Percentiles rank a stretch among this genome's conserved stretches.
phyloP scores from a whole-genome alignment of 2,797 vertebrate genomes.

The Falco naumanni region DNA sequence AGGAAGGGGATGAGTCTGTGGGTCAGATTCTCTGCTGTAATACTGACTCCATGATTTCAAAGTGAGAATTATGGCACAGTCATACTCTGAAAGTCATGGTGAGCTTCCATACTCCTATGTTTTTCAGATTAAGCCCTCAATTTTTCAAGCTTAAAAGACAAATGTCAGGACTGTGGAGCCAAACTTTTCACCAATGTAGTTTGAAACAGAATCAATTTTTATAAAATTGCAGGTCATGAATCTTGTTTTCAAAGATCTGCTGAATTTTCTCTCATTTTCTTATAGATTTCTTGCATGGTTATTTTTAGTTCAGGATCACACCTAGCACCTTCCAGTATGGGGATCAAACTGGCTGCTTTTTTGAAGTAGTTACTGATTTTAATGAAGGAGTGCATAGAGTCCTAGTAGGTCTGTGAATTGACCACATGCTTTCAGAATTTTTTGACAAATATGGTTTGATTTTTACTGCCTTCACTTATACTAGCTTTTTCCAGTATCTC shows the following conservation, averaged over 20 bases:
- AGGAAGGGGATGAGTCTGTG: neutral
- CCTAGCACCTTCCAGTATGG: neutral
- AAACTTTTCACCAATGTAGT: neutral
- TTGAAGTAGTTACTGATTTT: neutral
- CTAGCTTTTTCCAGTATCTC: neutral
- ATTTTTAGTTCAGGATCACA: neutral
- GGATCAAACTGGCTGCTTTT: neutral
- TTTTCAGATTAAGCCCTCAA: neutral
- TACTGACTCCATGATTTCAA: neutral
- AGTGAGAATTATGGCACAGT: neutral
- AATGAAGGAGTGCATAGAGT: neutral
- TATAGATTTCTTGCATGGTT: neutral
- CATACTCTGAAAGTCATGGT: neutral
- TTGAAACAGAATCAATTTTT: neutral
- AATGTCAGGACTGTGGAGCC: neutral
- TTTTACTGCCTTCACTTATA: neutral
- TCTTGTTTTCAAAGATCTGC: neutral
- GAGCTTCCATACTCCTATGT: neutral
- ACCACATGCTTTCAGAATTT: neutral
- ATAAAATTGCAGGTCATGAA: neutral
- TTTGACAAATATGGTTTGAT: neutral
- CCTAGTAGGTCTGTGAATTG: neutral
- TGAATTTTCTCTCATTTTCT: neutral
- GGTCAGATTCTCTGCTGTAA: neutral
- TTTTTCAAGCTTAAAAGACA: neutral